Percentiles rank a stretch among this genome's conserved stretches.
phyloP scores from a whole-genome alignment of 2,113 vertebrate species.

The Rhynchomys soricoides region DNA sequence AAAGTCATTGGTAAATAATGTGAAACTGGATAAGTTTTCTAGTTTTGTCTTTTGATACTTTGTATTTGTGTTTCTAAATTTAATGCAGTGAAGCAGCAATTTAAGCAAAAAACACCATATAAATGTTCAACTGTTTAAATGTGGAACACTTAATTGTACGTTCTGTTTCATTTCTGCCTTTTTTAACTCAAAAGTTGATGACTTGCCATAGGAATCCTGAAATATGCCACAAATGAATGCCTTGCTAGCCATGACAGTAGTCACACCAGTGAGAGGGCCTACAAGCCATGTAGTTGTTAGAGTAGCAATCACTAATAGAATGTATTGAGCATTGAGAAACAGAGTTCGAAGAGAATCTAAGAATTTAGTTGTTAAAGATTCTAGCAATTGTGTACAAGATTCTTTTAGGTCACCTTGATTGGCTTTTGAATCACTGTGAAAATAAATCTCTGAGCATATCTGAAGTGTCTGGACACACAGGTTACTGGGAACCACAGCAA shows the following conservation, averaged over 20 bases:
- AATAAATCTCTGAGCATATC: not conserved
- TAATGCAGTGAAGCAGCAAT: not conserved
- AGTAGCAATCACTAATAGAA: not conserved
- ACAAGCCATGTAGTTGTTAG: not conserved
- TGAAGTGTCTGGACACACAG: too few relatives aligned
- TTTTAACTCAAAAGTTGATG: not conserved
- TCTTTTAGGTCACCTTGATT: not conserved
- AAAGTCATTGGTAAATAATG: not conserved
- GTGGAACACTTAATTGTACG: not conserved
- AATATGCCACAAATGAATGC: constrained; percentile 3
- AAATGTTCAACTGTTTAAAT: not conserved
- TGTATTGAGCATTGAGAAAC: constrained; percentile 21
- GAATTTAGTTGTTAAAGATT: not conserved
- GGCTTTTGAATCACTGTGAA: not conserved
- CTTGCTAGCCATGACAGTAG: not conserved
- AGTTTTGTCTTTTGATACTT: constrained; percentile 35
- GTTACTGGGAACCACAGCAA: too few relatives aligned
- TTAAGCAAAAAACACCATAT: not conserved
- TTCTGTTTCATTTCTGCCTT: constrained; percentile 18
- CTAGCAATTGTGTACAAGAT: not conserved
- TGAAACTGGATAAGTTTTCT: not conserved
- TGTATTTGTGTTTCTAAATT: constrained; percentile 1
- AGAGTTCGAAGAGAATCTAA: not conserved
- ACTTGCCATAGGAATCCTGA: not conserved
- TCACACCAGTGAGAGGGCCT: not conserved